A percentile compares a stretch with the other conserved stretches of the same genome.
Conservation (phyloP, 2,888 invertebrate genomes). For the Lasioglossum malachurum region DNA sequence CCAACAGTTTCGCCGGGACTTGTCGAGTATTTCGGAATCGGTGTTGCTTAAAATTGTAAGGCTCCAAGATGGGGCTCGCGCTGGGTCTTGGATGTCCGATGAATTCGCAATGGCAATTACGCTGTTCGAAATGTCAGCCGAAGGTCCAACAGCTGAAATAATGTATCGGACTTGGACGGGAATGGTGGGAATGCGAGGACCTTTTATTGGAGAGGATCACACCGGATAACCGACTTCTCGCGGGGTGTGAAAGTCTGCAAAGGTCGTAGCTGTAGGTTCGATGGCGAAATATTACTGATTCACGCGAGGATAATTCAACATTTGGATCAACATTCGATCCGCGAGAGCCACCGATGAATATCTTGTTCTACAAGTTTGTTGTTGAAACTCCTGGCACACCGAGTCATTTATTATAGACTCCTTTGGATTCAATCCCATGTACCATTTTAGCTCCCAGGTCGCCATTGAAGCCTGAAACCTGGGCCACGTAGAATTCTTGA, state of each 20-base stretch:
- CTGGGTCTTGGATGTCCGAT: neutral
- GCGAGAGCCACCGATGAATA: neutral
- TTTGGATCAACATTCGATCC: neutral
- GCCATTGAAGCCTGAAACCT: neutral
- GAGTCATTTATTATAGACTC: neutral
- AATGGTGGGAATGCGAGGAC: constrained; percentile 8
- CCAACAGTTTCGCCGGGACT: neutral
- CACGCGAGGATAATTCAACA: neutral
- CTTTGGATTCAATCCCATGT: constrained; percentile 10
- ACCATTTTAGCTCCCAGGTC: neutral
- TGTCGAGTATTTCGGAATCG: neutral
- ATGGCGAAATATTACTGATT: neutral
- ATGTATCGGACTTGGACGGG: neutral
- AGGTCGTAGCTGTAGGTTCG: neutral
- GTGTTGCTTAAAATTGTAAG: neutral
- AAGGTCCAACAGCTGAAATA: constrained; percentile 5
- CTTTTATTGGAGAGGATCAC: constrained; percentile 8
- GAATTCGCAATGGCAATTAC: constrained; percentile 1
- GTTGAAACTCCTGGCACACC: neutral
- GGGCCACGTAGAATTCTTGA: neutral
- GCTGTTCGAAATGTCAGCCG: neutral
- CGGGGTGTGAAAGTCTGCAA: constrained; percentile 8
- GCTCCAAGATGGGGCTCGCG: neutral
- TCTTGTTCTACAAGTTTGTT: neutral
- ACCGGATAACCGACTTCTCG: neutral